Conservation (phyloP, 2,888 invertebrate genomes). For the Stenurella melanura region DNA sequence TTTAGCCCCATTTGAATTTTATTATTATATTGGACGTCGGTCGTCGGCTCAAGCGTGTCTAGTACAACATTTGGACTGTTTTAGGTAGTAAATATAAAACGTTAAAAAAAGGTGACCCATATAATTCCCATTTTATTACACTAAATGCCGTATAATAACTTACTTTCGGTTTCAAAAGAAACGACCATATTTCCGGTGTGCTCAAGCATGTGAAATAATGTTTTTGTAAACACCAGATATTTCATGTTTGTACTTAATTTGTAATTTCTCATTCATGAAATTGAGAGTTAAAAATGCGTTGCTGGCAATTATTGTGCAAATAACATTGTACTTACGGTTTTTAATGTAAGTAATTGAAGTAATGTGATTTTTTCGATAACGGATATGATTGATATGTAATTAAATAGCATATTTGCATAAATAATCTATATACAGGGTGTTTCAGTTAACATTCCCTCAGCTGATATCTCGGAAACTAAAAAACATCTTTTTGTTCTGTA, state of each 20-base stretch:
- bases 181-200: slow-evolving; percentile 35
- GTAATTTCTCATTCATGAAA: slow-evolving; percentile 39
- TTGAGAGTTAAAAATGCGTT: slow-evolving; percentile 37
- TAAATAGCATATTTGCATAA: no score
- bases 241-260: slow-evolving; percentile 34
- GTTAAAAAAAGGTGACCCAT: slow-evolving; percentile 35
- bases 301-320: slow-evolving; percentile 19
- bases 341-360: neutral
- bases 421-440: no score
- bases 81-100: slow-evolving; percentile 11
- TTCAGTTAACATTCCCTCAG: no score
- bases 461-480: no score
- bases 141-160: slow-evolving; percentile 32
- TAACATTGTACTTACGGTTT: neutral
- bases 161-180: slow-evolving; percentile 41
- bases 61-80: slow-evolving; percentile 27
- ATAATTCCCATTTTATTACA: slow-evolving; percentile 30
- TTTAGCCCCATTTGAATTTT: slow-evolving; percentile 44
- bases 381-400: no score
- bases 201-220: slow-evolving; percentile 38
- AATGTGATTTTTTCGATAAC: neutral
- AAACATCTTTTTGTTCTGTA: no score
- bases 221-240: slow-evolving; percentile 35
- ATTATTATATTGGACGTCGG: slow-evolving; percentile 42
- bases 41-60: slow-evolving; percentile 4